These are phyloP conservation scores for Tenthredo livida DNA, from an alignment of 2,888 invertebrate genomes.

Conservation along the genomic window DNA sequence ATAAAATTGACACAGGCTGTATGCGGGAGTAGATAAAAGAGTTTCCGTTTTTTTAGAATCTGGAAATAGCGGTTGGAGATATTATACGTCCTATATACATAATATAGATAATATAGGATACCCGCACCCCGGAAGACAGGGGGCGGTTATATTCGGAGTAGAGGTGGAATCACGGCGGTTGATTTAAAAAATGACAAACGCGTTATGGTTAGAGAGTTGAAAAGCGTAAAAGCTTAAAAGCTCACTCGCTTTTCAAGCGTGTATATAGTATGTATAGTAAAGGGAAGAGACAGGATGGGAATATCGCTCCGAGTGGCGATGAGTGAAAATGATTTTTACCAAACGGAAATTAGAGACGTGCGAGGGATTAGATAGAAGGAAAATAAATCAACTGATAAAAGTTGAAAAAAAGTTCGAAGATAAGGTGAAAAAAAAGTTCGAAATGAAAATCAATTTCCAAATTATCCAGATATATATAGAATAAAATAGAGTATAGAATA, in stretches of 20 bases:
- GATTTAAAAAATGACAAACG: constrained; percentile 18
- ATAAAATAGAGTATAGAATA: too few relatives aligned
- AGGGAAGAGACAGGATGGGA: neutral
- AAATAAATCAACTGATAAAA: neutral
- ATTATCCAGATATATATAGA: too few relatives aligned
- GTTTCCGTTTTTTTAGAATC: neutral
- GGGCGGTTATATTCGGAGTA: neutral
- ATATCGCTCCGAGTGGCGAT: neutral
- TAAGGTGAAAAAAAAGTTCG: too few relatives aligned
- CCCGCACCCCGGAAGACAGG: neutral
- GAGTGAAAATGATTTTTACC: constrained; percentile 19
- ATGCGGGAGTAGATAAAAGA: neutral
- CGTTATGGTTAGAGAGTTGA: neutral
- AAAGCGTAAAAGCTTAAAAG: constrained; percentile 20
- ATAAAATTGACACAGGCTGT: neutral
- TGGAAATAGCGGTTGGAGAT: neutral
- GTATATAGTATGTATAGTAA: neutral
- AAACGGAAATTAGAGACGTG: neutral
- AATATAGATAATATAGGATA: too few relatives aligned
- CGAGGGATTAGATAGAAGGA: neutral
- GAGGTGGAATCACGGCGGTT: neutral
- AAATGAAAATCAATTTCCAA: too few relatives aligned
- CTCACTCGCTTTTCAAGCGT: neutral
- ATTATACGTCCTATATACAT: too few relatives aligned
- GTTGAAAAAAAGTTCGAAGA: neutral